A percentile compares a stretch with the other conserved stretches of the same genome.
Conservation (phyloP, 2,888 invertebrate species). For the Drosophila koepferae region DNA sequence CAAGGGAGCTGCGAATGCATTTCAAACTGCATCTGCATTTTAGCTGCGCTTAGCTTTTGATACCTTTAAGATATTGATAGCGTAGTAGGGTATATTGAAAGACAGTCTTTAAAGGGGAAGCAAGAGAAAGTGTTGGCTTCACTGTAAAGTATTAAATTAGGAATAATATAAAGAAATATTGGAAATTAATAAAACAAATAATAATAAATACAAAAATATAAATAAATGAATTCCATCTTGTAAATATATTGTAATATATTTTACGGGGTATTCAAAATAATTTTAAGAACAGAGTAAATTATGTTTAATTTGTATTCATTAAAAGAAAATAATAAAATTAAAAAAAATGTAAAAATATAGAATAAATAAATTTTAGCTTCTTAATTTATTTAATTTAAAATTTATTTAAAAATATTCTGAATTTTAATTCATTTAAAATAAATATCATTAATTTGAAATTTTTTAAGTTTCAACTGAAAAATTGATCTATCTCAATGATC, state of each 20-base stretch:
- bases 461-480: too few species aligned
- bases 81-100: not conserved
- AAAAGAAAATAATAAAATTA: not conserved
- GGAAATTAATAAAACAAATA: not conserved
- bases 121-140: not conserved
- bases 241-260: too few species aligned
- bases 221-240: not conserved
- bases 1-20: constrained; percentile 53
- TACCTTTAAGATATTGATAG: not conserved
- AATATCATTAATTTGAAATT: too few species aligned
- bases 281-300: not conserved
- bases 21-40: constrained; percentile 38
- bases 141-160: not conserved
- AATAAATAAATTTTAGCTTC: too few species aligned
- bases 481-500: not conserved
- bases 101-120: too few species aligned
- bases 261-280: not conserved
- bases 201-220: not conserved
- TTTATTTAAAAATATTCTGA: not conserved
- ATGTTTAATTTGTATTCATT: not conserved
- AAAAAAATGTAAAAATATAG: too few species aligned
- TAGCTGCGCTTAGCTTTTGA: constrained; percentile 19
- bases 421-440: not conserved
- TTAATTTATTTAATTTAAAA: not conserved
- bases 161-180: not conserved